Evolutionary conservation across 1,140 invertebrate genomes (phyloP).

Genomic region (Conus ventricosus): DNA sequence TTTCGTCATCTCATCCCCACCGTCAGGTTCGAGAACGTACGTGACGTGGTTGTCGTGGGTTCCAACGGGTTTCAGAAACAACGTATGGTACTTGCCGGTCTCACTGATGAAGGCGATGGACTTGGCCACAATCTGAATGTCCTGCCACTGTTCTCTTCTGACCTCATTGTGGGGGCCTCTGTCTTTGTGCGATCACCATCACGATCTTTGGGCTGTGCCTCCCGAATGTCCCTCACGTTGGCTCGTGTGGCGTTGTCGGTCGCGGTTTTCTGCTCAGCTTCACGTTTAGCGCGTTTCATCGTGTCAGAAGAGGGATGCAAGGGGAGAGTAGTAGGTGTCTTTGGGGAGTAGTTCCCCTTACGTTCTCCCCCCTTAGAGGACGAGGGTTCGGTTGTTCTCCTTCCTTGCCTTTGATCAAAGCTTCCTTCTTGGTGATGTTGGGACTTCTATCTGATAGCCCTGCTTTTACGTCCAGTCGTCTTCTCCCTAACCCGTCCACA

Average conservation of each 20-base stretch:
- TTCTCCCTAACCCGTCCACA: not conserved
- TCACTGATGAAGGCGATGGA: conserved; percentile 43
- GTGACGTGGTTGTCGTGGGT: not conserved
- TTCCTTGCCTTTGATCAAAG: conserved; percentile 4
- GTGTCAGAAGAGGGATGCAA: not conserved
- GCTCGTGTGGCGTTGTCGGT: not conserved
- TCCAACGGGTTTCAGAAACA: conserved; percentile 36
- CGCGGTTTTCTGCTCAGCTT: not conserved
- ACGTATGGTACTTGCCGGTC: conserved; percentile 36
- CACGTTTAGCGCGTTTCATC: not conserved
- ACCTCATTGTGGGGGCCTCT: conserved; percentile 12
- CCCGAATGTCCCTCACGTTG: not conserved
- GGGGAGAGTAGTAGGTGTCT: not conserved
- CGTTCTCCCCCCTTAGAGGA: not conserved
- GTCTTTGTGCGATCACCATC: not conserved
- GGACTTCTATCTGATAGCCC: not conserved
- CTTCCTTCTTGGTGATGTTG: not conserved
- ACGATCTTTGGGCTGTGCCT: not conserved
- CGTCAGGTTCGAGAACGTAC: conserved; percentile 4
- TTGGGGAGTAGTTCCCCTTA: not conserved
- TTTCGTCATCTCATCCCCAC: not conserved
- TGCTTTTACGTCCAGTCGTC: not conserved
- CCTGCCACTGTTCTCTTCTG: conserved; percentile 35
- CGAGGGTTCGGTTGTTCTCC: not conserved
- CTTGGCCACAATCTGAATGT: conserved; percentile 24